Percentiles rank a stretch among this genome's conserved stretches.
Conservation (phyloP, 2,888 invertebrate species). For the Steinernema hermaphroditum region DNA sequence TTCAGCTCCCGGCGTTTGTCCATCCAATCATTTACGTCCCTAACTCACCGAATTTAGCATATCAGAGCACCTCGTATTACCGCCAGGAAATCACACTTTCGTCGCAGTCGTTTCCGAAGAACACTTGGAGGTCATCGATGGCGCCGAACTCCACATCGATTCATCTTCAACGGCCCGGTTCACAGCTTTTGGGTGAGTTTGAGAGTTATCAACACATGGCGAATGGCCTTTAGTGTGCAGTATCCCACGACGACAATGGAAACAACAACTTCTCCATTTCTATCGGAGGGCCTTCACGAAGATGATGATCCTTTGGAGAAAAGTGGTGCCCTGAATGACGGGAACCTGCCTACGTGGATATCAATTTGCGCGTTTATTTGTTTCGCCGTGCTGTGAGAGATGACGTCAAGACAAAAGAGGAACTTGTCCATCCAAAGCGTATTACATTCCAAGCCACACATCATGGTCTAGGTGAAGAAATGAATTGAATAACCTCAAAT, state of each 20-base stretch:
- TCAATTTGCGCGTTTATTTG: too few species aligned
- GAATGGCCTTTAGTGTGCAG: neutral
- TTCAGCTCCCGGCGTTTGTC: neutral
- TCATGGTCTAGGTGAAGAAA: too few species aligned
- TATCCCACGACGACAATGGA: constrained; percentile 22
- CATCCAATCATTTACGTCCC: neutral
- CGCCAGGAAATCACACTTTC: neutral
- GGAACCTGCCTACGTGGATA: too few species aligned
- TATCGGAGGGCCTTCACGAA: too few species aligned
- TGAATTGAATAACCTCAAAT: too few species aligned
- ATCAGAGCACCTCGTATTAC: neutral
- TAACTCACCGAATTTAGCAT: neutral
- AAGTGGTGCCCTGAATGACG: too few species aligned
- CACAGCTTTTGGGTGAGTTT: constrained; percentile 11
- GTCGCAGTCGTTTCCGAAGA: constrained; percentile 1
- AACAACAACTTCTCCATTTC: constrained; percentile 6
- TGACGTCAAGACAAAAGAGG: too few species aligned
- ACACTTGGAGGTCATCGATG: neutral
- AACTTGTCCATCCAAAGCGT: too few species aligned
- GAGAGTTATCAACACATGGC: neutral
- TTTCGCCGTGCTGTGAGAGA: too few species aligned
- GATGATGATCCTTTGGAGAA: too few species aligned
- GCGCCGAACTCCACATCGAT: neutral
- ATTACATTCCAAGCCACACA: too few species aligned
- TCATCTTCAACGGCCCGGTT: neutral